Evolutionary conservation across 1,140 invertebrate genomes (phyloP).

Genomic region (Apolygus lucorum): DNA sequence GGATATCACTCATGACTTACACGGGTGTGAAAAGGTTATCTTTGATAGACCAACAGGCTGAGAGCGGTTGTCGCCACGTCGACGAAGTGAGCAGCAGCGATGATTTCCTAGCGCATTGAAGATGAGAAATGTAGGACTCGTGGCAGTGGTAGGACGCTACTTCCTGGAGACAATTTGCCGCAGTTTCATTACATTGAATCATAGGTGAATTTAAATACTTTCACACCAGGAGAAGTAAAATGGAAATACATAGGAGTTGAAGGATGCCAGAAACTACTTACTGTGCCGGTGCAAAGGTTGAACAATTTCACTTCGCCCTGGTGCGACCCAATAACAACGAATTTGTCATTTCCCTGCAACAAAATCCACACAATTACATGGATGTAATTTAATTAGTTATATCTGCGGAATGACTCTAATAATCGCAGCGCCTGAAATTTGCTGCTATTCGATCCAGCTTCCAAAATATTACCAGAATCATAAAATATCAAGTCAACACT

Average conservation of each 20-base stretch:
- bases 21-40: conserved; percentile 60
- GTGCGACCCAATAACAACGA: conserved; percentile 75
- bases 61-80: conserved; percentile 70
- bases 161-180: conserved; percentile 51
- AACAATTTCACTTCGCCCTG: conserved; percentile 80
- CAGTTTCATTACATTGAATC: too few species aligned
- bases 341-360: conserved; percentile 48
- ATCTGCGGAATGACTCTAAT: too few species aligned
- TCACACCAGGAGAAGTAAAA: conserved; percentile 9
- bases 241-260: not conserved
- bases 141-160: conserved; percentile 71
- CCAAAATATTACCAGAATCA: too few species aligned
- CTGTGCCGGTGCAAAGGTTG: conserved; percentile 66
- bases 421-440: too few species aligned
- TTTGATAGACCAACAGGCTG: conserved; percentile 72
- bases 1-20: too few species aligned
- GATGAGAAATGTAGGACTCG: conserved; percentile 70
- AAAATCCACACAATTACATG: conserved; percentile 23
- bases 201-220: too few species aligned
- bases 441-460: too few species aligned
- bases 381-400: conserved; percentile 17
- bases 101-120: conserved; percentile 60
- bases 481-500: too few species aligned
- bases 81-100: conserved; percentile 76
- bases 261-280: conserved; percentile 35